phyloP scores from a whole-genome alignment of 1,140 invertebrate species.

The Drosophila ficusphila region DNA sequence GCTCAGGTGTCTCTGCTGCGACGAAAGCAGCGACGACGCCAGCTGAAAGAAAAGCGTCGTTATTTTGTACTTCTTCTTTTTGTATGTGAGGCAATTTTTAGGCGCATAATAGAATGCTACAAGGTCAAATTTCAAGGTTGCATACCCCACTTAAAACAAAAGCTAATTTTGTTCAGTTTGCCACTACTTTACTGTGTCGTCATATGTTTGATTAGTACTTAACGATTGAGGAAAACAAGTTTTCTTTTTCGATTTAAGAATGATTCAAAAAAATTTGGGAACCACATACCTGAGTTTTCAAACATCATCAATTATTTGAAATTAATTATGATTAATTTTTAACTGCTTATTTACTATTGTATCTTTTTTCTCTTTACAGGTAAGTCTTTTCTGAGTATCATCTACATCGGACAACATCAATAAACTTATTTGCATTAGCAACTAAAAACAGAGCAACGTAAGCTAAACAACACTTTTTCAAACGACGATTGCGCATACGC shows the following conservation, averaged over 20 bases:
- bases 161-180: neutral
- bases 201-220: conserved; percentile 53
- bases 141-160: neutral
- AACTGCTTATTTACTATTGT: neutral
- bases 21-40: neutral
- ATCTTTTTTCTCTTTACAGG: conserved; percentile 48
- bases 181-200: conserved; percentile 5
- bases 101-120: conserved; percentile 67
- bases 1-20: conserved; percentile 29
- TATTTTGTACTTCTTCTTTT: conserved; percentile 2
- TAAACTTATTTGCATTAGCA: conserved; percentile 7
- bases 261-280: no score
- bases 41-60: conserved; percentile 12
- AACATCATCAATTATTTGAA: no score
- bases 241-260: no score
- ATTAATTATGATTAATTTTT: no score
- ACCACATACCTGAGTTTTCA: no score
- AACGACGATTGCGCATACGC: neutral
- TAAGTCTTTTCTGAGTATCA: conserved; percentile 40
- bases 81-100: conserved; percentile 56
- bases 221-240: conserved; percentile 7
- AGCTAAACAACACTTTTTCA: neutral
- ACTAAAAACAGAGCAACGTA: neutral
- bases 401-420: neutral
- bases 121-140: conserved; percentile 82